These are phyloP conservation scores for Manacus vitellinus DNA, from an alignment of 2,113 vertebrate species.

Conservation along the genomic window DNA sequence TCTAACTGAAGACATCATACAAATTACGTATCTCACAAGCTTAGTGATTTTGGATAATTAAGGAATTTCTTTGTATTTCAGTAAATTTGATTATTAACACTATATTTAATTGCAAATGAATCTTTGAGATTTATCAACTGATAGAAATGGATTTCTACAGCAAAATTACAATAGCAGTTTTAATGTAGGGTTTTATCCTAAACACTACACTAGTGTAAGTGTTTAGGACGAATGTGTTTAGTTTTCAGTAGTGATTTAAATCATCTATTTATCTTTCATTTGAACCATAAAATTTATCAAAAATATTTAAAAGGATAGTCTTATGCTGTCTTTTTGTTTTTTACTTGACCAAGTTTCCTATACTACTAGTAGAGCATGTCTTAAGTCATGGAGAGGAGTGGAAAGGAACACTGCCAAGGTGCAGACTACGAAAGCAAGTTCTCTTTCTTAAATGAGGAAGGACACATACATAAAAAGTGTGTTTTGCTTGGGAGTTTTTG, in stretches of 20 bases:
- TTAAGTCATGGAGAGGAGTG: neutral
- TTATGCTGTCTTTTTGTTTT: neutral
- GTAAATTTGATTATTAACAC: neutral
- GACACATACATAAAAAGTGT: neutral
- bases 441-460: neutral
- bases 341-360: neutral
- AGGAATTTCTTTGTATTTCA: neutral
- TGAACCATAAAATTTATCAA: neutral
- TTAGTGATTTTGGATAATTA: neutral
- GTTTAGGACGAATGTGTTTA: neutral
- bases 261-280: neutral
- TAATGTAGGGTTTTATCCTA: neutral
- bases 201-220: no score
- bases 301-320: neutral
- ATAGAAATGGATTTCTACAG: neutral
- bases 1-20: neutral
- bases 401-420: neutral
- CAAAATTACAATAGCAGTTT: neutral
- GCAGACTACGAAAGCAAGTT: neutral
- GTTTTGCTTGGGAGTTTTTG: neutral
- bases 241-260: neutral
- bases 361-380: neutral
- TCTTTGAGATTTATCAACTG: neutral
- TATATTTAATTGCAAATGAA: neutral
- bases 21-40: neutral